phyloP scores from a whole-genome alignment of 2,113 vertebrate genomes.

The Sardina pilchardus region DNA sequence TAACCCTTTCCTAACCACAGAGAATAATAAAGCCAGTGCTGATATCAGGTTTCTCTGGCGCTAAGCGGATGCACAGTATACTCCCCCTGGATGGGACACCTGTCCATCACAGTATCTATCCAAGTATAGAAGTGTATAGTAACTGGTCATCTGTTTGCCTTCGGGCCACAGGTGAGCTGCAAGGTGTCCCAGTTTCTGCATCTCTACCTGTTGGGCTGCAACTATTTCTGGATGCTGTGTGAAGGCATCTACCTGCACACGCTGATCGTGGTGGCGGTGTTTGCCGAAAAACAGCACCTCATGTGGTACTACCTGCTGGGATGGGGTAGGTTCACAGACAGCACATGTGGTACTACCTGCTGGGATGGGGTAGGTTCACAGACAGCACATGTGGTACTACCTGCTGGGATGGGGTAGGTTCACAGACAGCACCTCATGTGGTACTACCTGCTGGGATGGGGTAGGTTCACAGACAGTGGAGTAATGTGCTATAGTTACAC shows the following conservation, averaged over 20 bases:
- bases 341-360: no score
- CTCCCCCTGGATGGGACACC: no score
- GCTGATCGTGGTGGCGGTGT: slow-evolving; percentile 96
- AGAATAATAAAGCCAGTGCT: no score
- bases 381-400: no score
- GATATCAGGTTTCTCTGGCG: no score
- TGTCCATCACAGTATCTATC: no score
- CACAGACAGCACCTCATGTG: slow-evolving; percentile 82
- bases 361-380: no score
- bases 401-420: no score
- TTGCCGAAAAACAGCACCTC: slow-evolving; percentile 92
- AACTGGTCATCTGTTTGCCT: neutral
- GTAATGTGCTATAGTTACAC: neutral
- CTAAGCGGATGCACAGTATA: no score
- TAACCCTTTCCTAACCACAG: no score
- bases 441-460: slow-evolving; percentile 98
- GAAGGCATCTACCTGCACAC: slow-evolving; percentile 98
- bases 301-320: slow-evolving; percentile 97
- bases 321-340: slow-evolving; percentile 76
- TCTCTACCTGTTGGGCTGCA: slow-evolving; percentile 89
- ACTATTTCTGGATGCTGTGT: slow-evolving; percentile 99
- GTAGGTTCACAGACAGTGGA: slow-evolving; percentile 49
- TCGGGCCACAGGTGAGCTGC: slow-evolving; percentile 77
- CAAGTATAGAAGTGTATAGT: neutral
- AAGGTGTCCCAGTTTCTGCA: slow-evolving; percentile 89